These are phyloP conservation scores for Rhopalosiphum maidis DNA, from an alignment of 1,140 invertebrate species.

Conservation along the genomic window DNA sequence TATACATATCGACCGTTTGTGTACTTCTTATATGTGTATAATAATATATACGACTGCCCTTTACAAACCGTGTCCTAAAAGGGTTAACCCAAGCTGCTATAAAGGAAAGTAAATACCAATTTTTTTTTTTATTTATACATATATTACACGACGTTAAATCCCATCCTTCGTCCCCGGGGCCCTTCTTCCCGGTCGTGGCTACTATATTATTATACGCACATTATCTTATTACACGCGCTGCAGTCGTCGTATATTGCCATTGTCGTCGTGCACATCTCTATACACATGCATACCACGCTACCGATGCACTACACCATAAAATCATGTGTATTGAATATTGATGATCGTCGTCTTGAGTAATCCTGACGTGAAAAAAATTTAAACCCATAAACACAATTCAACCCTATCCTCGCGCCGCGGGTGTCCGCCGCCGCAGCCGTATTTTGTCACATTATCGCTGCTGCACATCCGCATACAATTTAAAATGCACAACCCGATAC, in stretches of 20 bases:
- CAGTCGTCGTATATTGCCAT: slow-evolving; percentile 12
- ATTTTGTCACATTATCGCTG: slow-evolving; percentile 11
- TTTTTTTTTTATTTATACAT: slow-evolving; percentile 60
- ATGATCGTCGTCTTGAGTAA: not conserved
- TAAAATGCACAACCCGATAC: not conserved
- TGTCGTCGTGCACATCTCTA: not conserved
- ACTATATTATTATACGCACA: not conserved
- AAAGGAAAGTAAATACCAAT: slow-evolving; percentile 54
- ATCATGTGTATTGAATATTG: not conserved
- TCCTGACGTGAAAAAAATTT: not conserved
- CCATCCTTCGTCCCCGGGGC: not conserved
- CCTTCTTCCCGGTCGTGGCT: slow-evolving; percentile 44
- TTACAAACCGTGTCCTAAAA: slow-evolving; percentile 54
- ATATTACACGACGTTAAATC: not conserved
- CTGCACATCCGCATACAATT: not conserved
- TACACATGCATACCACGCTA: not conserved
- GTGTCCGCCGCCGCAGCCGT: not conserved
- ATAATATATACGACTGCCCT: slow-evolving; percentile 44
- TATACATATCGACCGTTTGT: not conserved
- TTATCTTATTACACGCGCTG: slow-evolving; percentile 1
- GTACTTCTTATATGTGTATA: slow-evolving; percentile 42
- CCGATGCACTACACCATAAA: not conserved
- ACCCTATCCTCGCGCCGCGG: slow-evolving; percentile 43
- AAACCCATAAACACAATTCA: slow-evolving; percentile 15
- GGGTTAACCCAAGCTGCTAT: slow-evolving; percentile 32